Conservation (phyloP, 2,797 vertebrate species). For the Sparus aurata region DNA sequence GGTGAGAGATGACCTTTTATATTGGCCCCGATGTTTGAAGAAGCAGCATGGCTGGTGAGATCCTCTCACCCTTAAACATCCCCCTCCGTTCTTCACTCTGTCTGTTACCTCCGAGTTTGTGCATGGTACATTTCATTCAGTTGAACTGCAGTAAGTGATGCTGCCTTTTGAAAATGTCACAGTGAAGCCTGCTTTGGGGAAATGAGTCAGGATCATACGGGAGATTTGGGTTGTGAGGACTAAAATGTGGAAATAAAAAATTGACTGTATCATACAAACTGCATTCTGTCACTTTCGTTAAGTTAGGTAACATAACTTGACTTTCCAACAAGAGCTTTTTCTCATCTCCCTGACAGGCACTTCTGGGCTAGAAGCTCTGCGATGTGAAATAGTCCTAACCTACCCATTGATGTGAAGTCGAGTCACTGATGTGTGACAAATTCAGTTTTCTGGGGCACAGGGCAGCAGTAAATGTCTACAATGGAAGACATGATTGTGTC, state of each 20-base stretch:
- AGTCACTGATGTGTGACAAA: slow-evolving; percentile 48
- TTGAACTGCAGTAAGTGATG: slow-evolving; percentile 36
- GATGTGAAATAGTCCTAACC: slow-evolving; percentile 38
- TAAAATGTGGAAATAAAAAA: neutral
- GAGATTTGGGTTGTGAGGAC: slow-evolving; percentile 11
- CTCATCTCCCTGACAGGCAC: slow-evolving; percentile 33
- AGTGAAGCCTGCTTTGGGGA: slow-evolving; percentile 11
- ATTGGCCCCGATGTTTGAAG: slow-evolving; percentile 53
- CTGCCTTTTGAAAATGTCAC: slow-evolving; percentile 62
- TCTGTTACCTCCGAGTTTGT: slow-evolving; percentile 32
- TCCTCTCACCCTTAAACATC: slow-evolving; percentile 61
- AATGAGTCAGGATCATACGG: slow-evolving; percentile 18
- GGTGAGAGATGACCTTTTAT: slow-evolving; percentile 64
- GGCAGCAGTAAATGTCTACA: slow-evolving; percentile 41
- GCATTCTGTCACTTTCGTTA: neutral
- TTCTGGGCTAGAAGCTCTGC: slow-evolving; percentile 29
- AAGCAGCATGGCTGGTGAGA: slow-evolving; percentile 44
- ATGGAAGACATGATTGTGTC: slow-evolving; percentile 44
- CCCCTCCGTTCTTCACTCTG: slow-evolving; percentile 25
- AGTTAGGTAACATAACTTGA: slow-evolving; percentile 22
- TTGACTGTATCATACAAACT: neutral
- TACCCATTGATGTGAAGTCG: slow-evolving; percentile 47
- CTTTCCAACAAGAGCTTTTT: slow-evolving; percentile 40
- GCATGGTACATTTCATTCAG: slow-evolving; percentile 52
- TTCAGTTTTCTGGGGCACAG: slow-evolving; percentile 52